phyloP scores from a whole-genome alignment of 2,888 invertebrate genomes.

The Cheilosia vulpina region DNA sequence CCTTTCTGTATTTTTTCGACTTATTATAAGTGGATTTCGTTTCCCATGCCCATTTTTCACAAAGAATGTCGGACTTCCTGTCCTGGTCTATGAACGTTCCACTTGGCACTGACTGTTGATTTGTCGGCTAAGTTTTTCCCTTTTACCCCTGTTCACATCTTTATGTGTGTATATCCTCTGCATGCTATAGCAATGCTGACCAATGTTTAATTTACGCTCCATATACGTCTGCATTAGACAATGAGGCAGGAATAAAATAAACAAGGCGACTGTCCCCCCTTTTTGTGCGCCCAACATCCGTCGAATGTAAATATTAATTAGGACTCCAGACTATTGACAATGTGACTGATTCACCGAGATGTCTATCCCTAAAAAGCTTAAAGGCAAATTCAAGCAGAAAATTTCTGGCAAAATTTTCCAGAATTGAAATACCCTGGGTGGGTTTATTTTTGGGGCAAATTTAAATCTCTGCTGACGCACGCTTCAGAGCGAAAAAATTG shows the following conservation, averaged over 20 bases:
- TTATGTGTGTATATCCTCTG: not conserved
- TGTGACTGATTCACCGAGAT: conserved; percentile 20
- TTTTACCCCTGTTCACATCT: not conserved
- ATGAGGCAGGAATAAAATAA: not conserved
- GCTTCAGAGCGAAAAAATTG: conserved; percentile 62
- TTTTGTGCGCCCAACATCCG: not conserved
- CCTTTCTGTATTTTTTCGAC: conserved; percentile 2
- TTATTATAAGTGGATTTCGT: conserved; percentile 28
- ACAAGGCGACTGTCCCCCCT: not conserved
- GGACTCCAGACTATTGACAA: conserved; percentile 38
- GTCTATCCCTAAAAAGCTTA: conserved; percentile 5
- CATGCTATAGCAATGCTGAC: not conserved
- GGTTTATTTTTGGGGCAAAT: not conserved
- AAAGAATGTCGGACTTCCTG: not conserved
- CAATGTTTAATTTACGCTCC: not conserved
- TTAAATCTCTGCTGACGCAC: conserved; percentile 6
- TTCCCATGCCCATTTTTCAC: not conserved
- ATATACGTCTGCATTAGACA: not conserved
- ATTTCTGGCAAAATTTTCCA: not conserved
- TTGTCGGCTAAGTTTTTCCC: too few species aligned
- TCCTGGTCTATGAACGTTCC: not conserved
- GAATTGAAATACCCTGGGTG: too few species aligned
- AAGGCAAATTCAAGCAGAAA: conserved; percentile 1
- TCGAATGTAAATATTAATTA: conserved; percentile 44
- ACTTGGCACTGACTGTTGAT: not conserved